Evolutionary conservation across 2,888 invertebrate genomes (phyloP).

Genomic region (Fragum sueziense): DNA sequence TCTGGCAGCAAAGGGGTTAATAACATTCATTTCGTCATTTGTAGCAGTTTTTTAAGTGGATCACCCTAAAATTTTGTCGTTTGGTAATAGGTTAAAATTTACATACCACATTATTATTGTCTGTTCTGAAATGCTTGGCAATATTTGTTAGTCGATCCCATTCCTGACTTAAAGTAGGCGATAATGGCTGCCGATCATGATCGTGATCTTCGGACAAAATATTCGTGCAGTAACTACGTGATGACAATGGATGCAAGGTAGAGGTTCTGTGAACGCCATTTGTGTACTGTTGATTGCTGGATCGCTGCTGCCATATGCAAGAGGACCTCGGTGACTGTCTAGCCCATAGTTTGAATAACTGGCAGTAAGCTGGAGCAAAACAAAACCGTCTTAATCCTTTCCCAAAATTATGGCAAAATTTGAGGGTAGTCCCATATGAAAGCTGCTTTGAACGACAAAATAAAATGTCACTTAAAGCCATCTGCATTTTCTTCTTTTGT

Average conservation of each 20-base stretch:
- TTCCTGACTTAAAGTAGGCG: neutral
- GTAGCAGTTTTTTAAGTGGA: too few relatives aligned
- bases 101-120: constrained; percentile 42
- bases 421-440: too few relatives aligned
- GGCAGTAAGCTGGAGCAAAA: constrained; percentile 41
- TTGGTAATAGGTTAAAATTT: too few relatives aligned
- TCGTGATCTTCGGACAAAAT: neutral
- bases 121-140: constrained; percentile 29
- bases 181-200: neutral
- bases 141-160: constrained; percentile 19
- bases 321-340: neutral
- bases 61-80: too few relatives aligned
- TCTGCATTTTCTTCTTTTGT: too few relatives aligned
- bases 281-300: neutral
- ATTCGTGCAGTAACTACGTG: neutral
- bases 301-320: neutral
- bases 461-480: too few relatives aligned
- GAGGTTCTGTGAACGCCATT: neutral
- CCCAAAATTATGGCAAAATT: too few relatives aligned
- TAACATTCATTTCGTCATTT: too few relatives aligned
- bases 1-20: too few relatives aligned
- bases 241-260: neutral
- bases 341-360: constrained; percentile 28
- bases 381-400: too few relatives aligned
- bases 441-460: too few relatives aligned